These are phyloP conservation scores for Trichonephila clavipes DNA, from an alignment of 1,140 invertebrate genomes.

Conservation along the genomic window DNA sequence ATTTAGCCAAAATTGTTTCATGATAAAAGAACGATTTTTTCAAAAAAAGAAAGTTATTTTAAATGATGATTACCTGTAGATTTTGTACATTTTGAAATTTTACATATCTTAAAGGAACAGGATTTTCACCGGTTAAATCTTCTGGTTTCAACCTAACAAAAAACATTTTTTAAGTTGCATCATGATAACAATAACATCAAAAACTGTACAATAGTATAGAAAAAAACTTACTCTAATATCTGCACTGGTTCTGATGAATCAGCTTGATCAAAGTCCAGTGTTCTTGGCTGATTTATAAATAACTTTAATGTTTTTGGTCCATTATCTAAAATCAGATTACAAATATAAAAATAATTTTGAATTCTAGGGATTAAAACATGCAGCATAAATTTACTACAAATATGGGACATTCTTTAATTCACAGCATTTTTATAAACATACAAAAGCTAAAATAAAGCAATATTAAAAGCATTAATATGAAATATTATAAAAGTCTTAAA, in stretches of 20 bases:
- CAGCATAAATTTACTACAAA: no score
- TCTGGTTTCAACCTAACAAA: constrained; percentile 87
- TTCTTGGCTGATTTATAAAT: constrained; percentile 98
- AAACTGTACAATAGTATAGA: constrained; percentile 39
- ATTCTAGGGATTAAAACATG: no score
- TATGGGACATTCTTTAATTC: no score
- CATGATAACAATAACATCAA: background rate
- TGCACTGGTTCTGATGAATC: constrained; percentile 92
- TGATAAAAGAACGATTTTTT: no score
- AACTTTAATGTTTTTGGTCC: constrained; percentile 96
- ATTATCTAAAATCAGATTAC: constrained; percentile 83
- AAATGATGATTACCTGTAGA: constrained; percentile 85
- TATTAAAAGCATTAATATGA: no score
- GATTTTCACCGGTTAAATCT: constrained; percentile 89
- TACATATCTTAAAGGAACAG: constrained; percentile 93
- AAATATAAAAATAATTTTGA: no score
- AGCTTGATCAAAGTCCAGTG: constrained; percentile 97
- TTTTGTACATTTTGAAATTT: constrained; percentile 99
- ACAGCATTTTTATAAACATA: no score
- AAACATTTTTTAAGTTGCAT: constrained; percentile 69
- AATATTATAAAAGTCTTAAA: no score
- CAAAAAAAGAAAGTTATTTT: no score
- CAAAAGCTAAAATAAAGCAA: no score
- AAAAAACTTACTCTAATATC: constrained; percentile 89
- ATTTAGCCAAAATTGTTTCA: no score